Evolutionary conservation across 1,140 invertebrate species (phyloP).

Genomic region (Ctenoplectra terminalis): DNA sequence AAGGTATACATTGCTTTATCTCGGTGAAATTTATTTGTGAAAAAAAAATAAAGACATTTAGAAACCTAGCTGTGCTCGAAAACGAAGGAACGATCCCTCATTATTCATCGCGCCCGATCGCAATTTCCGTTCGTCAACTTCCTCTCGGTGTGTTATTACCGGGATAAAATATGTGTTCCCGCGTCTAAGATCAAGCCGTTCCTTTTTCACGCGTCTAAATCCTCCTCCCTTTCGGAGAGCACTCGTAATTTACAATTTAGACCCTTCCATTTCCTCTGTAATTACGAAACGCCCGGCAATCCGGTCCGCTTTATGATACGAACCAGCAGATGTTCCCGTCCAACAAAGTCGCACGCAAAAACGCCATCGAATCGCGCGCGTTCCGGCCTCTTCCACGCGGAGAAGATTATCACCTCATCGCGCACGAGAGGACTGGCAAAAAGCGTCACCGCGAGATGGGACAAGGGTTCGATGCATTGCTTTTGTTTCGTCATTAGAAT

Average conservation of each 20-base stretch:
- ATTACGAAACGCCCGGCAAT: conserved; percentile 38
- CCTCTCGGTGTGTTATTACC: conserved; percentile 17
- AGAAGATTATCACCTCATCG: conserved; percentile 35
- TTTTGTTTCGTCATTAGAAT: conserved; percentile 5
- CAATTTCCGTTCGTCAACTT: conserved; percentile 32
- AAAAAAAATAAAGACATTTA: conserved; percentile 17
- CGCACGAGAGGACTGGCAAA: background rate
- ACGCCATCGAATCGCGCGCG: conserved; percentile 18
- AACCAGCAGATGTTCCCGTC: conserved; percentile 31
- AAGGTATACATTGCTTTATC: too few relatives aligned
- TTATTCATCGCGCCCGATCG: conserved; percentile 15
- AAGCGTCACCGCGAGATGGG: background rate
- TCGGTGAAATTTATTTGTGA: background rate
- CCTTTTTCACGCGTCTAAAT: conserved; percentile 45
- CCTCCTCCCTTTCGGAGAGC: conserved; percentile 7
- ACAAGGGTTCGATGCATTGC: background rate
- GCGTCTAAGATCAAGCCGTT: conserved; percentile 31
- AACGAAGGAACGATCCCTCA: background rate
- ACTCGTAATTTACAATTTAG: conserved; percentile 62
- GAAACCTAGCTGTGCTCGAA: background rate
- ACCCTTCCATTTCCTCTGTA: conserved; percentile 49
- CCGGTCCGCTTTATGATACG: conserved; percentile 9
- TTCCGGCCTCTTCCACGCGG: background rate
- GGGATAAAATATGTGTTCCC: conserved; percentile 31
- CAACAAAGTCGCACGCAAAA: conserved; percentile 45